Conservation (phyloP, 2,797 vertebrate species). For the Aotus griseimembra region DNA sequence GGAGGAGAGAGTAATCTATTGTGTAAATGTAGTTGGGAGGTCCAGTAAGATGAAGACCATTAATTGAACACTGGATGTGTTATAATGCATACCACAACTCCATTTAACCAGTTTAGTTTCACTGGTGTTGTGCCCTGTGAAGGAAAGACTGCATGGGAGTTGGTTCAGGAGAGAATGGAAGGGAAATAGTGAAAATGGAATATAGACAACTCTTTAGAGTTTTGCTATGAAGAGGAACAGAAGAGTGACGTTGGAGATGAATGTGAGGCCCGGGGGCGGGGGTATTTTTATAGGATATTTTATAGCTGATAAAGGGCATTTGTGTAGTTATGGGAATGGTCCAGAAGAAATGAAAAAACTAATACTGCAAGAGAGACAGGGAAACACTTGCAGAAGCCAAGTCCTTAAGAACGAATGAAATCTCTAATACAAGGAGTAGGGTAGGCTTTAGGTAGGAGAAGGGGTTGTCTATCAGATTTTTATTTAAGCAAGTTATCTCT, state of each 20-base stretch:
- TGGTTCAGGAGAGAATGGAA: neutral
- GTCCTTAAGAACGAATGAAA: neutral
- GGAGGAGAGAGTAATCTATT: slow-evolving; percentile 19
- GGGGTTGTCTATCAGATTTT: neutral
- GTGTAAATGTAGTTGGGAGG: neutral
- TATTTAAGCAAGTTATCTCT: neutral
- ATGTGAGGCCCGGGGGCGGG: rapidly evolving
- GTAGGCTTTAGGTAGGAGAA: neutral
- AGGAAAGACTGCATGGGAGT: neutral
- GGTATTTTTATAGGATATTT: neutral
- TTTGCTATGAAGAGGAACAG: neutral
- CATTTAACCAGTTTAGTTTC: neutral
- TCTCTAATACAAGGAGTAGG: neutral
- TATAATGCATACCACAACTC: neutral
- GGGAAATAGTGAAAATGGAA: neutral
- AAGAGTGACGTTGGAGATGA: neutral
- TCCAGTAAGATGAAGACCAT: neutral
- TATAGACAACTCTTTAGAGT: neutral
- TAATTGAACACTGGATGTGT: neutral
- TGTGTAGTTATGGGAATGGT: neutral
- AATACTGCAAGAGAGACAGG: neutral
- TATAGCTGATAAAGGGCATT: neutral
- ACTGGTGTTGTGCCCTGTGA: neutral
- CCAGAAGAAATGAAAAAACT: neutral
- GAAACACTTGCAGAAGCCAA: neutral